Percentiles rank a stretch among this genome's conserved stretches.
These are phyloP conservation scores for Echeneis naucrates DNA, from an alignment of 2,797 vertebrate species.

Conservation along the genomic window DNA sequence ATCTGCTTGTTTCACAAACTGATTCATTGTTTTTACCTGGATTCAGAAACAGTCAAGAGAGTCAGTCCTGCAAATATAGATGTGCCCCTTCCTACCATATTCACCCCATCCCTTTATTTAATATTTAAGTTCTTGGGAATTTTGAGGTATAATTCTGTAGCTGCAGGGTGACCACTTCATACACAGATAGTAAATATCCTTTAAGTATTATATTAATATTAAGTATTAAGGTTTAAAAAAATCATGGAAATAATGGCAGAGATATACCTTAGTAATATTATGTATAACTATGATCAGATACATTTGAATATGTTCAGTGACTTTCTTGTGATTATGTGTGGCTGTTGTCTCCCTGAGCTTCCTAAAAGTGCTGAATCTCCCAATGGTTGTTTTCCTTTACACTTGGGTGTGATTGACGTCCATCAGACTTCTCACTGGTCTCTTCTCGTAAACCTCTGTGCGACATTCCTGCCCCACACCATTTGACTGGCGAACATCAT, in stretches of 20 bases:
- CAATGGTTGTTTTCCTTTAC: slow-evolving; percentile 77
- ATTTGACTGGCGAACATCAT: slow-evolving; percentile 52
- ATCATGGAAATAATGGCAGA: background rate
- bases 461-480: slow-evolving; percentile 50
- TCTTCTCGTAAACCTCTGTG: slow-evolving; percentile 64
- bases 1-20: too few species aligned
- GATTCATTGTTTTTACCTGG: too few species aligned
- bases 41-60: too few species aligned
- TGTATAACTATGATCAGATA: background rate
- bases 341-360: slow-evolving; percentile 31
- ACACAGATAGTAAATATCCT: too few species aligned
- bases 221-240: background rate
- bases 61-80: too few species aligned
- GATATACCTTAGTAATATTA: background rate
- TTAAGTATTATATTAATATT: too few species aligned
- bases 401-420: slow-evolving; percentile 81
- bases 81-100: background rate
- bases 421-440: slow-evolving; percentile 54
- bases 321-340: slow-evolving; percentile 6
- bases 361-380: slow-evolving; percentile 60
- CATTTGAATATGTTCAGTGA: slow-evolving; percentile 11
- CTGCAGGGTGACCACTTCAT: background rate
- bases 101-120: background rate
- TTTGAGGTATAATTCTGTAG: background rate
- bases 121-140: background rate